phyloP scores from a whole-genome alignment of 1,140 invertebrate genomes.

The Hyphantria cunea region DNA sequence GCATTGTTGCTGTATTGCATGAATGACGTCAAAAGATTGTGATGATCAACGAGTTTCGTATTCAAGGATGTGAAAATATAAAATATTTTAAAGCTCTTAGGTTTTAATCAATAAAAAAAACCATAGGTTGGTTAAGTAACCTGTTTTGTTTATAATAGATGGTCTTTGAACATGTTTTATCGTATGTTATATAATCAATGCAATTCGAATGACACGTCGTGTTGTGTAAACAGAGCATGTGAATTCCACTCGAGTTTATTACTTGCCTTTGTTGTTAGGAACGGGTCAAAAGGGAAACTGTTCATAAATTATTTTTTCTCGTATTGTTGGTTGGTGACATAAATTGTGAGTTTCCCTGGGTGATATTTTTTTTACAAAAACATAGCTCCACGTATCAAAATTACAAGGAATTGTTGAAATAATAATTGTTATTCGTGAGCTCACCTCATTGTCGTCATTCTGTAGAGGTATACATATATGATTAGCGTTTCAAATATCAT shows the following conservation, averaged over 20 bases:
- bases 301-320: neutral
- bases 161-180: constrained; percentile 7
- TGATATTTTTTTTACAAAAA: neutral
- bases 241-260: constrained; percentile 8
- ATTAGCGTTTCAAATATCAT: constrained; percentile 55
- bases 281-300: constrained; percentile 19
- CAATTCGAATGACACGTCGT: constrained; percentile 1
- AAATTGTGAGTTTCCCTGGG: too few relatives aligned
- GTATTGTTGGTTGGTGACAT: too few relatives aligned
- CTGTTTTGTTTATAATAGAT: neutral
- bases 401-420: constrained; percentile 8
- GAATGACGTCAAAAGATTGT: too few relatives aligned
- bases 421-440: constrained; percentile 25
- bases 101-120: too few relatives aligned
- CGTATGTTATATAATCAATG: constrained; percentile 7
- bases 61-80: too few relatives aligned
- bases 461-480: constrained; percentile 14
- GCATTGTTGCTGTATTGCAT: too few relatives aligned
- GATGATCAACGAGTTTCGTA: too few relatives aligned
- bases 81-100: too few relatives aligned
- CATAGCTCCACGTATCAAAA: constrained; percentile 6
- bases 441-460: constrained; percentile 13
- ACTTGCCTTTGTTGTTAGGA: neutral
- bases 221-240: constrained; percentile 15
- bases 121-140: too few relatives aligned